These are phyloP conservation scores for Euthynnus affinis DNA, from an alignment of 2,797 vertebrate species.

Conservation along the genomic window DNA sequence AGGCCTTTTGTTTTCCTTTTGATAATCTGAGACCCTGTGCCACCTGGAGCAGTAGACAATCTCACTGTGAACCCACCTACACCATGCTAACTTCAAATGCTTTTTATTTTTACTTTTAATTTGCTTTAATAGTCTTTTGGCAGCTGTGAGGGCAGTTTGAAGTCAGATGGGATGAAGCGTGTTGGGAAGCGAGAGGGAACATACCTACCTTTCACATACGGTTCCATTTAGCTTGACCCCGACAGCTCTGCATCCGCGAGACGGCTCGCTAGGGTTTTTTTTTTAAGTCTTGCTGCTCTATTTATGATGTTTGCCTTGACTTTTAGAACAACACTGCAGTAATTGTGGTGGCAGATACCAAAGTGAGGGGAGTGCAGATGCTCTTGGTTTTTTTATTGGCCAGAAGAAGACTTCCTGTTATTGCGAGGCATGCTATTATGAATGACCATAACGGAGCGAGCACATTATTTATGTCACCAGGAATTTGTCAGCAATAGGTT, in stretches of 20 bases:
- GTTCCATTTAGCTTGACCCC: slow-evolving; percentile 70
- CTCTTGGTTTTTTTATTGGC: slow-evolving; percentile 67
- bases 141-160: slow-evolving; percentile 50
- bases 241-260: slow-evolving; percentile 60
- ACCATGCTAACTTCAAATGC: slow-evolving; percentile 34
- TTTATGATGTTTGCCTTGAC: slow-evolving; percentile 73
- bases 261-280: slow-evolving; percentile 46
- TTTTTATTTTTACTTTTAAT: slow-evolving; percentile 61
- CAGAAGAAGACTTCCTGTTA: slow-evolving; percentile 80
- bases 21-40: slow-evolving; percentile 23
- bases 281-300: slow-evolving; percentile 54
- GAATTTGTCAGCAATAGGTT: slow-evolving; percentile 46
- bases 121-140: slow-evolving; percentile 59
- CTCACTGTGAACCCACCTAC: slow-evolving; percentile 32
- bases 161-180: slow-evolving; percentile 55
- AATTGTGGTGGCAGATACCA: slow-evolving; percentile 63
- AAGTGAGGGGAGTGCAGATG: slow-evolving; percentile 66
- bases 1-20: slow-evolving; percentile 46
- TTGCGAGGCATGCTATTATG: slow-evolving; percentile 71
- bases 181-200: slow-evolving; percentile 48
- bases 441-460: slow-evolving; percentile 53
- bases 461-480: slow-evolving; percentile 77
- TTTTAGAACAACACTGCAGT: slow-evolving; percentile 64
- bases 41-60: slow-evolving; percentile 40
- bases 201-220: slow-evolving; percentile 70